These are phyloP conservation scores for Ardeotis arabs DNA, from an alignment of 2,113 vertebrate genomes.

Conservation along the genomic window DNA sequence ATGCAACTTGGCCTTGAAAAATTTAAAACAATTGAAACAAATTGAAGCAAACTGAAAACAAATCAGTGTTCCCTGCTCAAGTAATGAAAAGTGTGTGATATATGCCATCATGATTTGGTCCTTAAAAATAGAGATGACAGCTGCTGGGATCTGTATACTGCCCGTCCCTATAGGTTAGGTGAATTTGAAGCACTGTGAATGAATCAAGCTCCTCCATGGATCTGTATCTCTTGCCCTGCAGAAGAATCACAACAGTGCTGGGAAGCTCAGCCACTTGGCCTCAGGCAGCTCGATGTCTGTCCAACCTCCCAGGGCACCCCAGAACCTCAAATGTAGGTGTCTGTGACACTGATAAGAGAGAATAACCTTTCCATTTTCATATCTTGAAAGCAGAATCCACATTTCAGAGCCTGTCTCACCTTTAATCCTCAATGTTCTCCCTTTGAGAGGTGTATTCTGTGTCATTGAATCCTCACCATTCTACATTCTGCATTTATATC, in stretches of 20 bases:
- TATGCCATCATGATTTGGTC: neutral
- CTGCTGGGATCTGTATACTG: neutral
- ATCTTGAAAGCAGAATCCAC: neutral
- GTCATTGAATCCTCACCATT: neutral
- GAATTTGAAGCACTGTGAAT: neutral
- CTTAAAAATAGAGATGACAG: neutral
- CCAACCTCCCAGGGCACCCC: neutral
- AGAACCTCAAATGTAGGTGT: neutral
- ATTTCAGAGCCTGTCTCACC: neutral
- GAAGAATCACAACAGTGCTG: neutral
- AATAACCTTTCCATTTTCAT: neutral
- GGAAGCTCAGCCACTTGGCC: fast-evolving
- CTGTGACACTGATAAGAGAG: neutral
- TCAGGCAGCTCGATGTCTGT: neutral
- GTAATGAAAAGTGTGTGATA: neutral
- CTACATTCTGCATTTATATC: neutral
- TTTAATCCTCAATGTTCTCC: neutral
- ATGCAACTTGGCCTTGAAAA: too few species aligned
- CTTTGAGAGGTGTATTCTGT: neutral
- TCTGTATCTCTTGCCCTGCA: neutral
- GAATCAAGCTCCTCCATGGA: neutral
- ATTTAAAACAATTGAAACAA: too few species aligned
- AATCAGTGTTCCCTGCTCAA: neutral
- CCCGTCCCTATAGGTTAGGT: too few species aligned
- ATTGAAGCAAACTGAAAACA: neutral